Evolutionary conservation across 2,113 vertebrate species (phyloP).

Genomic region (Oreotrochilus melanogaster): DNA sequence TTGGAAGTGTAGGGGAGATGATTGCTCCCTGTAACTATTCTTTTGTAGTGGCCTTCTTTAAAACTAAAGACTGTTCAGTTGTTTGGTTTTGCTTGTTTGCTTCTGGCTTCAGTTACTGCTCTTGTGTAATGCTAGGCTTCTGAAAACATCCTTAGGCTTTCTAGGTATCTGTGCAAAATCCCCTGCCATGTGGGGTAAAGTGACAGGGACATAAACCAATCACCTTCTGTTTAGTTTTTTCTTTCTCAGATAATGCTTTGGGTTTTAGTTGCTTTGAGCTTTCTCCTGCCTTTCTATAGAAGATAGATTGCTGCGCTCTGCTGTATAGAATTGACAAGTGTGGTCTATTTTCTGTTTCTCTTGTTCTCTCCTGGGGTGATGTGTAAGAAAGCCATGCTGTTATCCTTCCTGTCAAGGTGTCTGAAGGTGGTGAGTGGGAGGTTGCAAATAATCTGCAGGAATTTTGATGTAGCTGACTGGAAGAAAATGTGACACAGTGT

Average conservation of each 20-base stretch:
- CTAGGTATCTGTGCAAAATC: background rate
- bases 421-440: constrained; percentile 47
- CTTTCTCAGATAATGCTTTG: background rate
- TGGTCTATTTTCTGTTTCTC: background rate
- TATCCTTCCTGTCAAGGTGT: constrained; percentile 16
- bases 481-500: background rate
- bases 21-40: background rate
- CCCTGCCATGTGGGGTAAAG: background rate
- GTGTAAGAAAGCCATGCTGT: constrained; percentile 11
- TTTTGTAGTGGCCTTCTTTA: background rate
- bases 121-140: background rate
- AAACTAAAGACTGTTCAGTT: background rate
- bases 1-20: background rate
- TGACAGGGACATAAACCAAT: background rate
- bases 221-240: background rate
- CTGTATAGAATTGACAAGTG: background rate
- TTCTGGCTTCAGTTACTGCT: background rate
- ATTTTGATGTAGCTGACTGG: constrained; percentile 19
- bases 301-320: background rate
- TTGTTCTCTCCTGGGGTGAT: fast-evolving
- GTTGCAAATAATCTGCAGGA: constrained; percentile 33
- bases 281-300: background rate
- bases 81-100: background rate
- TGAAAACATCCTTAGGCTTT: background rate
- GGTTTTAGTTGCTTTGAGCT: background rate